These are phyloP conservation scores for Selene dorsalis DNA, from an alignment of 2,797 vertebrate genomes.

Conservation along the genomic window DNA sequence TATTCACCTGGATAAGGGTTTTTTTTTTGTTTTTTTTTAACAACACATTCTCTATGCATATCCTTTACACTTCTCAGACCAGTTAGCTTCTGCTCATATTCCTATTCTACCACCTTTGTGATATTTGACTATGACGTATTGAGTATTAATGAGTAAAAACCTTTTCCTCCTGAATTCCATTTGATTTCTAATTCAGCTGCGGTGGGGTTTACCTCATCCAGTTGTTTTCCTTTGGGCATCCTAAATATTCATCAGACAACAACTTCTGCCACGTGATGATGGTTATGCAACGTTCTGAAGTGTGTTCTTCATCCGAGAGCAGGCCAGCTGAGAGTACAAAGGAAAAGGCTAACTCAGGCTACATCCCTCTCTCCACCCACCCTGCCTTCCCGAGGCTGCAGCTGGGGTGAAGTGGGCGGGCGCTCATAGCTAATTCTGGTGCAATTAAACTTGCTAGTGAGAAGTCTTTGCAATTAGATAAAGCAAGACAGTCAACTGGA, in stretches of 20 bases:
- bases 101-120: neutral
- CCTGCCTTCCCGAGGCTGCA: slow-evolving; percentile 39
- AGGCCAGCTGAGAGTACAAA: slow-evolving; percentile 52
- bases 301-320: slow-evolving; percentile 51
- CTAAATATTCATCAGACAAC: slow-evolving; percentile 46
- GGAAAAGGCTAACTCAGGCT: slow-evolving; percentile 59
- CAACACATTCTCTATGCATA: neutral
- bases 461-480: slow-evolving; percentile 31
- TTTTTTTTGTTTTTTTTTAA: neutral
- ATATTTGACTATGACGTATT: neutral
- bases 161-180: slow-evolving; percentile 3
- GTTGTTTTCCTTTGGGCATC: slow-evolving; percentile 7
- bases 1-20: neutral
- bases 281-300: slow-evolving; percentile 68
- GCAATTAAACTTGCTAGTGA: slow-evolving; percentile 25
- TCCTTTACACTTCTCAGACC: neutral
- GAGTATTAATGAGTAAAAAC: neutral
- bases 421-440: slow-evolving; percentile 39
- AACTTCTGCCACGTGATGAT: slow-evolving; percentile 40
- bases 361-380: slow-evolving; percentile 57
- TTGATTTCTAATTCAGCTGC: slow-evolving; percentile 5
- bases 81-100: neutral
- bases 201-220: neutral
- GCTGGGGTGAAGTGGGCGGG: slow-evolving; percentile 34
- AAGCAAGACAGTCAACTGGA: slow-evolving; percentile 15